Base-by-base conservation (phyloP, 1,140 invertebrate genomes). In the Adelges cooleyi region DNA sequence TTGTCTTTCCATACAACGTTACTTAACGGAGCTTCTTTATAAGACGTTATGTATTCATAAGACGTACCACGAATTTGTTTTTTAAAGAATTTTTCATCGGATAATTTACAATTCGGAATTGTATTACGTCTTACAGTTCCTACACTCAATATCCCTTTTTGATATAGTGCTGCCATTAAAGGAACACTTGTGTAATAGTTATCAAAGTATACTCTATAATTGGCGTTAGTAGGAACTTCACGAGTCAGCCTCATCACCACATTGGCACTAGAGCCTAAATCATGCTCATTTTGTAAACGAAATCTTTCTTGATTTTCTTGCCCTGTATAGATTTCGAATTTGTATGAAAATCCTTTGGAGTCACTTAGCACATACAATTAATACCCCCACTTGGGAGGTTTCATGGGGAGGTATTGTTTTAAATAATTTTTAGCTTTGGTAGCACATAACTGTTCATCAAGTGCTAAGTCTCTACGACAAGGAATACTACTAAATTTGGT, bases 351-450 rank as follows among this genome's bases (percentile, higher is more conserved):
- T 38, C 71, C 66, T 59, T 56, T 51, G 11, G 49, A 44, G 56
- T 67, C 68, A 23, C 49, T n/a, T n/a, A 71, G 48, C 27, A 68
- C 51, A 40, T 68, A 71, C n/a, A n/a, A n/a, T n/a, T n/a, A n/a
- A n/a, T n/a, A n/a, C n/a, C 67, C 68, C 68, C 68, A 69, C 52
- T 71, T 71, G 13, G 66, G 68, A 5, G 69, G 69, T 51, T 73
- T 71, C 25, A 59, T 18, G 3, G 69, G 70, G 50, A 70, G 69
- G 33, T 71, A 73, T 49, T 72, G 70, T 48, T 67, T 67, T 18
- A 67, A 23, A 42, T 65, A 65, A 44, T 40, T 36, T 11, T 49
- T 15, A 6, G 48, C 25, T 49, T 67, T 67, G 46, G 49, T 65
- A 18, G 67, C 23, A 54, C 67, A 67, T 10, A 67, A 27, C 27